Evolutionary conservation across 2,797 vertebrate genomes (phyloP), one percentile per base, ranked within the genome.

Genomic region (Rallus crepitans): DNA sequence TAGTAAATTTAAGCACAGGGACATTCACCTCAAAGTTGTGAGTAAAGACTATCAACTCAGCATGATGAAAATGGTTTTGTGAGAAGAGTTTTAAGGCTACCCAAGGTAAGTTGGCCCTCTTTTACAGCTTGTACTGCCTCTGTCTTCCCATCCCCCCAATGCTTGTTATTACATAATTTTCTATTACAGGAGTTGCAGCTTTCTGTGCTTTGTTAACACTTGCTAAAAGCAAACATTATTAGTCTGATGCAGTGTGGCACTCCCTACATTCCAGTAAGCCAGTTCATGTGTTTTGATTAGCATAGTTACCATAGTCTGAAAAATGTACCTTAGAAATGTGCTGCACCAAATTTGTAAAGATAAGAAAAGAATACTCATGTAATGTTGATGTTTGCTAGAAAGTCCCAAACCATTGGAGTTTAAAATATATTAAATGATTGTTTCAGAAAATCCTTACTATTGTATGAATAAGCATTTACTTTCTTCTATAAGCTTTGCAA

Each of bases 1-100:
- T 98, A 94, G 87, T 83, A 94, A 97, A 97, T 93, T 94, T 68
- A 98, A 98, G 93, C 96, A 97, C 76, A 97, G 87, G 15, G 30
- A 89, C 52, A 93, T 94, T 87, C 25, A 95, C 19, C 70, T 92
- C 71, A 86, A 63, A 66, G 50, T 4, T 86, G 42, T 30, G 23
- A 93, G 11, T n/a, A 71, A 73, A 68, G 20, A 89, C 1, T n/a
- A 20, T 28, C 72, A 82, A 37, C 24, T 71, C 61, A 81, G 40
- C 30, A 78, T 11, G 12, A 42, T 37, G 40, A 77, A 70, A 82
- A 42, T 31, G 39, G 39, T 64, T 64, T 59, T 76, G 42, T 50
- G 82, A 45, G 53, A 66, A 57, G 40, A 73, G 25, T 42, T 75
- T 30, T 50, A 59, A 33, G 42, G 20, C 37, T 68, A 50, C n/a